phyloP scores from a whole-genome alignment of 2,113 vertebrate genomes.

The Gavia stellata region DNA sequence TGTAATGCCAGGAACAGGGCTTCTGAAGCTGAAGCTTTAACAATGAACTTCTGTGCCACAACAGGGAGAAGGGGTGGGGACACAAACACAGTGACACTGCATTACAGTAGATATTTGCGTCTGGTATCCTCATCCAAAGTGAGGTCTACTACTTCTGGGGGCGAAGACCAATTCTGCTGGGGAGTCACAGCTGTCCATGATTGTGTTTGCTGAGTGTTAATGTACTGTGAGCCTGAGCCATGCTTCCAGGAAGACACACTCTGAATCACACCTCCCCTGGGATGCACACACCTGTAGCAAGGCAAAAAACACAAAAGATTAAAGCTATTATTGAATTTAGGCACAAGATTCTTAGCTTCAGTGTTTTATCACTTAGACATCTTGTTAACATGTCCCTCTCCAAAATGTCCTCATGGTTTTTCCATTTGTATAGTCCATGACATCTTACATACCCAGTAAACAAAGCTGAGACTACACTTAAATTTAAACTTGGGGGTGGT shows the following conservation, averaged over 20 bases:
- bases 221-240: constrained; percentile 72
- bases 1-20: constrained; percentile 57
- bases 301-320: not conserved
- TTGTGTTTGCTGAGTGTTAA: constrained; percentile 75
- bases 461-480: not conserved
- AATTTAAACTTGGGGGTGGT: not conserved
- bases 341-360: accelerated
- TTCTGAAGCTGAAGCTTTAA: constrained; percentile 62
- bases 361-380: accelerated
- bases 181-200: constrained; percentile 86
- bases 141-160: constrained; percentile 94
- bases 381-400: not conserved
- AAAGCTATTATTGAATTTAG: not conserved
- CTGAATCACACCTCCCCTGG: constrained; percentile 93
- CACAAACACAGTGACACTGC: constrained; percentile 72
- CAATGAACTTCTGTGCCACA: constrained; percentile 57
- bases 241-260: constrained; percentile 92
- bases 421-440: accelerated
- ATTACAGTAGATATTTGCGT: constrained; percentile 93
- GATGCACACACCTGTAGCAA: constrained; percentile 82
- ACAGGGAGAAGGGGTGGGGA: not conserved
- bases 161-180: constrained; percentile 89
- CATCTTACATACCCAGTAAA: not conserved
- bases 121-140: constrained; percentile 92
- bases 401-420: not conserved